A percentile compares a stretch with the other conserved stretches of the same genome.
Evolutionary conservation across 1,140 invertebrate species (phyloP).

Genomic region (Pristionchus pacificus): DNA sequence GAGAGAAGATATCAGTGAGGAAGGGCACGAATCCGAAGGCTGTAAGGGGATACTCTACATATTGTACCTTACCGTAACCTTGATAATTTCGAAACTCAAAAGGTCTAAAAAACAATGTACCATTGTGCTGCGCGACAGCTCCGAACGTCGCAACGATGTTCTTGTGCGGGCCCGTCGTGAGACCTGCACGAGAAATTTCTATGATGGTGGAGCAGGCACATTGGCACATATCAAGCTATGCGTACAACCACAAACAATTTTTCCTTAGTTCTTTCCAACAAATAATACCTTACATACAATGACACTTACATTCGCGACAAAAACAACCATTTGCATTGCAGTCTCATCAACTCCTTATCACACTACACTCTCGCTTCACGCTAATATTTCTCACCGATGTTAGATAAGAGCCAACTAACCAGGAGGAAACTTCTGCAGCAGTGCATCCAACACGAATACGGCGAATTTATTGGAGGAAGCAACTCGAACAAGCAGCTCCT

Average conservation of each 20-base stretch:
- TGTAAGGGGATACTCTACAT: conserved; percentile 28
- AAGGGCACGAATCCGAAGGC: conserved; percentile 49
- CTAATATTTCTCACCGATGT: too few relatives aligned
- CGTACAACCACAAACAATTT: not conserved
- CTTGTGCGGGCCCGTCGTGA: conserved; percentile 42
- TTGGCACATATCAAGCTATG: conserved; percentile 1
- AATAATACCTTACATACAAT: too few relatives aligned
- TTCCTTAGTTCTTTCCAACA: too few relatives aligned
- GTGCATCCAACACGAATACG: conserved; percentile 51
- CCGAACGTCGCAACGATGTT: conserved; percentile 49
- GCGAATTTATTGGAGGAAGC: conserved; percentile 40
- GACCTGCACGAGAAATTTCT: conserved; percentile 50
- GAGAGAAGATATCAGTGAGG: conserved; percentile 48
- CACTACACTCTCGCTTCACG: too few relatives aligned
- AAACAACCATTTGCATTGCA: too few relatives aligned
- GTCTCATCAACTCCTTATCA: too few relatives aligned
- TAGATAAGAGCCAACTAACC: too few relatives aligned
- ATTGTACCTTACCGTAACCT: not conserved
- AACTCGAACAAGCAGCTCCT: conserved; percentile 50
- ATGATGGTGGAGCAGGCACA: too few relatives aligned
- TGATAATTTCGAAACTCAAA: not conserved
- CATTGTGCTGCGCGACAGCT: conserved; percentile 49
- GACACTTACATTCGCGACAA: too few relatives aligned
- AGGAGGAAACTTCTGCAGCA: conserved; percentile 29
- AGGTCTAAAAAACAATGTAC: conserved; percentile 34